Conservation (phyloP, 2,888 invertebrate species). For the Mamestra brassicae region DNA sequence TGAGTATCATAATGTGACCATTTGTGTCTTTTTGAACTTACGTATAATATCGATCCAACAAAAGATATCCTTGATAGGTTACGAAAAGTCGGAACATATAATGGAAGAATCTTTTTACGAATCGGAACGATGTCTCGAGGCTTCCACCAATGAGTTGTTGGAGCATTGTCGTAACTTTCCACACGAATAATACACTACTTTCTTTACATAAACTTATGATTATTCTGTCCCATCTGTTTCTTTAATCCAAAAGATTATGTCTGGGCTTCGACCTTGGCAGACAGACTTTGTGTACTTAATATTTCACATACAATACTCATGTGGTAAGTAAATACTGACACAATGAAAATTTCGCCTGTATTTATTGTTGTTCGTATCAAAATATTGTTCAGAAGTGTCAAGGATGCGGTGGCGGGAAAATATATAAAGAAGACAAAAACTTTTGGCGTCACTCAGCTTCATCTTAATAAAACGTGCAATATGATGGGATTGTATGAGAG, state of each 20-base stretch:
- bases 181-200: constrained; percentile 44
- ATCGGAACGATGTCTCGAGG: constrained; percentile 14
- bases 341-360: constrained; percentile 71
- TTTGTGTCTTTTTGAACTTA: background rate
- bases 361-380: constrained; percentile 64
- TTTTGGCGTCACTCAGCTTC: constrained; percentile 12
- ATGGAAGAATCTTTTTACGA: constrained; percentile 3
- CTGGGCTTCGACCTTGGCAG: constrained; percentile 51
- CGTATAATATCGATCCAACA: background rate
- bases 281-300: constrained; percentile 55
- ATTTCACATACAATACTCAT: constrained; percentile 62
- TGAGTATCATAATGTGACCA: background rate
- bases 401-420: constrained; percentile 54
- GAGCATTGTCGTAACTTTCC: constrained; percentile 39
- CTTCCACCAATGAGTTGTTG: constrained; percentile 12
- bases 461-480: constrained; percentile 25
- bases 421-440: constrained; percentile 14
- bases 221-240: constrained; percentile 46
- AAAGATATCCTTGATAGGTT: background rate
- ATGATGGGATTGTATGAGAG: background rate
- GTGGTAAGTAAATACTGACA: constrained; percentile 64
- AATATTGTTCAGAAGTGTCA: constrained; percentile 64
- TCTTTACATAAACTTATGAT: constrained; percentile 53
- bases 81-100: background rate
- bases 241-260: constrained; percentile 53